phyloP scores from a whole-genome alignment of 2,888 invertebrate genomes.

The Acleris holmiana region DNA sequence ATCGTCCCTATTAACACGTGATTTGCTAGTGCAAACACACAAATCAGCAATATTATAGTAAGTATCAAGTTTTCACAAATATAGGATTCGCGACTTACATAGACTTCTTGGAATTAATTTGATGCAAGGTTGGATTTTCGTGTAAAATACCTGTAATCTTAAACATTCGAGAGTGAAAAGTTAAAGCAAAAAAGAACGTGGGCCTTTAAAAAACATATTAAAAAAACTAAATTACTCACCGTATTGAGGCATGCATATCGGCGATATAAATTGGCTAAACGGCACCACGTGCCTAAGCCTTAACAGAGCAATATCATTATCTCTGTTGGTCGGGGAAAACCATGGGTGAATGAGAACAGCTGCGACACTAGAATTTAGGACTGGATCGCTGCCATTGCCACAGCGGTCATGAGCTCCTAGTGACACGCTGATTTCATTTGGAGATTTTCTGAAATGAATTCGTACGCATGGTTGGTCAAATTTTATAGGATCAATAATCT shows the following conservation, averaged over 20 bases:
- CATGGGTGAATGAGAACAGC: constrained; percentile 80
- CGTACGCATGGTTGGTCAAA: too few species aligned
- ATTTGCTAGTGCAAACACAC: too few species aligned
- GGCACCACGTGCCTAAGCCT: constrained; percentile 76
- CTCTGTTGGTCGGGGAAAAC: constrained; percentile 75
- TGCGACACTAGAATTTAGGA: constrained; percentile 78
- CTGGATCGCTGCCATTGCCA: constrained; percentile 69
- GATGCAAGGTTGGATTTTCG: too few species aligned
- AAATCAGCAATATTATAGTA: too few species aligned
- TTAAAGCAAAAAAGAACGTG: not conserved
- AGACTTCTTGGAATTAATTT: too few species aligned
- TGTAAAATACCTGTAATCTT: too few species aligned
- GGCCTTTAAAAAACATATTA: not conserved
- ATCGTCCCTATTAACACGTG: too few species aligned
- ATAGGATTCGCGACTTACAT: too few species aligned
- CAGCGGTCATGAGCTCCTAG: constrained; percentile 83
- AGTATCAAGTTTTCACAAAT: too few species aligned
- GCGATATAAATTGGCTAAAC: constrained; percentile 79
- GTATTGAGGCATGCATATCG: constrained; percentile 84
- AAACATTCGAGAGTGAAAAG: too few species aligned
- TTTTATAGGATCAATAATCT: too few species aligned
- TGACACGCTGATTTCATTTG: constrained; percentile 76
- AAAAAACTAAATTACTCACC: constrained; percentile 51
- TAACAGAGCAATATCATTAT: constrained; percentile 85
- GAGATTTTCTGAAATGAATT: constrained; percentile 57